These are phyloP conservation scores for Clarias fuscus DNA, from an alignment of 2,797 vertebrate genomes.

Conservation along the genomic window DNA sequence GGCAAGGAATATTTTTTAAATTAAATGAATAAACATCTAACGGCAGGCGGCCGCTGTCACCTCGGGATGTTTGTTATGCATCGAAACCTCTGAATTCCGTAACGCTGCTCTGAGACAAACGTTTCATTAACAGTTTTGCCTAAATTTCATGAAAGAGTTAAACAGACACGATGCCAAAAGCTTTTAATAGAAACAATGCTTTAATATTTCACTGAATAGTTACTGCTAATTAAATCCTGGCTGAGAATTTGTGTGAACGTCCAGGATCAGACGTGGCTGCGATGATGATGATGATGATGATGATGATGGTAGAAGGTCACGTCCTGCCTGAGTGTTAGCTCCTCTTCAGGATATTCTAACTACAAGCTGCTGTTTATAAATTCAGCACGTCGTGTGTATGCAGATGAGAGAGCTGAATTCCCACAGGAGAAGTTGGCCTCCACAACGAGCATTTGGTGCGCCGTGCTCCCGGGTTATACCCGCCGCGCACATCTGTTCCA, in stretches of 20 bases:
- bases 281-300: not conserved
- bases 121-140: not conserved
- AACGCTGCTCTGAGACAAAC: not conserved
- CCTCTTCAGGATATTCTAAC: not conserved
- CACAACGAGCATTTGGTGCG: conserved; percentile 7
- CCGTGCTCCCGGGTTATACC: not conserved
- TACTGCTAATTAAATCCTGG: not conserved
- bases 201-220: not conserved
- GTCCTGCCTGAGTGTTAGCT: not conserved
- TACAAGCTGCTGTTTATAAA: conserved; percentile 19
- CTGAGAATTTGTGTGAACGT: not conserved
- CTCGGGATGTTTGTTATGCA: not conserved
- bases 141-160: not conserved
- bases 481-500: conserved; percentile 27
- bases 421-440: not conserved
- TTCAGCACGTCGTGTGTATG: not conserved
- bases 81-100: not conserved
- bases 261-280: not conserved
- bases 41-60: too few relatives aligned
- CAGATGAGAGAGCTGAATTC: not conserved
- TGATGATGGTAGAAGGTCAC: not conserved
- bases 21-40: not conserved
- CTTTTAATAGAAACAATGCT: not conserved
- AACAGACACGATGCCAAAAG: not conserved
- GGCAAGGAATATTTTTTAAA: not conserved